A percentile compares a stretch with the other conserved stretches of the same genome.
phyloP scores from a whole-genome alignment of 2,888 invertebrate genomes.

The Tachina grossa region DNA sequence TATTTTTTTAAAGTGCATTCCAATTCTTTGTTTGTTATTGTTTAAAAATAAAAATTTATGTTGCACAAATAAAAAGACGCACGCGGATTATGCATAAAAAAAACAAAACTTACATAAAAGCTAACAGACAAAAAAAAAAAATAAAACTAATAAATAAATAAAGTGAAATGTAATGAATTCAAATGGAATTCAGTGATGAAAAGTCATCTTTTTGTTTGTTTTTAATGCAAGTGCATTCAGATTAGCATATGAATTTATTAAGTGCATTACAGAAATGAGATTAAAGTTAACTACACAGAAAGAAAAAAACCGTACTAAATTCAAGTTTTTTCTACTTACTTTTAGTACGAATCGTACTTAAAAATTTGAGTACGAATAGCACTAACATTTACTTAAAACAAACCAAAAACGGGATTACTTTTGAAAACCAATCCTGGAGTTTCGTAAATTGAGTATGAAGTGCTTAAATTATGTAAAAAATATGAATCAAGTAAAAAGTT shows the following conservation, averaged over 20 bases:
- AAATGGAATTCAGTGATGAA: slow-evolving; percentile 35
- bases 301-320: no score
- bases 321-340: no score
- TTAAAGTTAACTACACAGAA: slow-evolving; percentile 13
- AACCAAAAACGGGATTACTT: no score
- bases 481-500: no score
- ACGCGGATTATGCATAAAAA: slow-evolving; percentile 45
- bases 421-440: no score
- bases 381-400: no score
- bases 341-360: no score
- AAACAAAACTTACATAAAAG: slow-evolving; percentile 26
- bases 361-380: no score
- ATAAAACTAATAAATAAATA: not conserved
- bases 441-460: no score
- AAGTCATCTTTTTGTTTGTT: not conserved
- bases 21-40: slow-evolving; percentile 42
- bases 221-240: slow-evolving; percentile 31
- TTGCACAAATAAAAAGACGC: slow-evolving; percentile 17
- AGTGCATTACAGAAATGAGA: slow-evolving; percentile 50
- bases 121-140: slow-evolving; percentile 1
- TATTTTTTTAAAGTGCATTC: slow-evolving; percentile 31
- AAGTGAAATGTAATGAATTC: slow-evolving; percentile 44
- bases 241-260: slow-evolving; percentile 59
- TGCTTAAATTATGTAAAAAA: no score
- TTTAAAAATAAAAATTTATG: slow-evolving; percentile 23